Conservation (phyloP, 2,888 invertebrate species). For the Augochlorella aurata region DNA sequence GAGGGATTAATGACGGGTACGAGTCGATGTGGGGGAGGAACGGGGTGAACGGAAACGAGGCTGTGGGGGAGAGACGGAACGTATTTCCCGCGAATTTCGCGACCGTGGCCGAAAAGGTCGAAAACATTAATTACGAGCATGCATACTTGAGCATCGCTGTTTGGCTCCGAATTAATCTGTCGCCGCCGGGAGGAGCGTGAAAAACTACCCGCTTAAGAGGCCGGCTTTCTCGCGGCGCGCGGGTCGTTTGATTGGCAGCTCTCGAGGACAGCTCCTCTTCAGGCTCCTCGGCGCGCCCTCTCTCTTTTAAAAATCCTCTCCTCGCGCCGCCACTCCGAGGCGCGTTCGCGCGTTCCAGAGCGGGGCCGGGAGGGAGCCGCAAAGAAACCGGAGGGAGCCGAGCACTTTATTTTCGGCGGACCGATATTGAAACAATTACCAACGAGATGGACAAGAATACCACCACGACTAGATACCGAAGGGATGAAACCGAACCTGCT, state of each 20-base stretch:
- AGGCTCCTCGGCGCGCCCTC: slow-evolving; percentile 28
- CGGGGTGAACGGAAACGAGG: neutral
- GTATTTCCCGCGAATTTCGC: neutral
- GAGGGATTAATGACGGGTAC: slow-evolving; percentile 6
- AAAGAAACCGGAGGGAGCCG: slow-evolving; percentile 26
- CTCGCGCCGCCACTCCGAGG: slow-evolving; percentile 23
- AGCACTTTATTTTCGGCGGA: slow-evolving; percentile 69
- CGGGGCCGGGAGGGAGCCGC: slow-evolving; percentile 44
- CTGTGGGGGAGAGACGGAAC: neutral
- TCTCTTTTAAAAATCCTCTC: slow-evolving; percentile 55
- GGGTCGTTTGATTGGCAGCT: slow-evolving; percentile 72
- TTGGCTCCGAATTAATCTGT: slow-evolving; percentile 69
- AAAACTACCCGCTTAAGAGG: slow-evolving; percentile 69
- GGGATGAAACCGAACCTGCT: no score
- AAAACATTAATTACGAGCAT: slow-evolving; percentile 61
- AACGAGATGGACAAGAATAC: no score
- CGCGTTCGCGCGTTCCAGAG: slow-evolving; percentile 56
- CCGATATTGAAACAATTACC: slow-evolving; percentile 35
- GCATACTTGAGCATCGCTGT: slow-evolving; percentile 63
- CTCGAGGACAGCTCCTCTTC: slow-evolving; percentile 60
- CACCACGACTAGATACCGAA: no score
- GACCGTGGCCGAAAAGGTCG: slow-evolving; percentile 3
- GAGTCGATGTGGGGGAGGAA: neutral
- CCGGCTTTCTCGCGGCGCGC: slow-evolving; percentile 52
- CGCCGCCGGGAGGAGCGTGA: slow-evolving; percentile 63